phyloP scores from a whole-genome alignment of 2,113 vertebrate species.

The Origma solitaria region DNA sequence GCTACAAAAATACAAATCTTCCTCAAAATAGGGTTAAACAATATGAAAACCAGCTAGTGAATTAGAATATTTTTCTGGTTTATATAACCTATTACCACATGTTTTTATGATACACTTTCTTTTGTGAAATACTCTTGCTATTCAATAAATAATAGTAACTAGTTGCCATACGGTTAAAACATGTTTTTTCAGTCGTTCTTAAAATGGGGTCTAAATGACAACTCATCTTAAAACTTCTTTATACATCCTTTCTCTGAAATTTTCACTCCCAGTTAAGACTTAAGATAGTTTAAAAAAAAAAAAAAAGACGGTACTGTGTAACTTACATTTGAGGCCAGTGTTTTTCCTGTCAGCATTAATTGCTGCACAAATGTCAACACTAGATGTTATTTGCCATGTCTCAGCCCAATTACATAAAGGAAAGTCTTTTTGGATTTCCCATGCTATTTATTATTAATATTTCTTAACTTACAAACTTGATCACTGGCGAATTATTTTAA shows the following conservation, averaged over 20 bases:
- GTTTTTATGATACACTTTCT: neutral
- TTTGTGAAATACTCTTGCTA: neutral
- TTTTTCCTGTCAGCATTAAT: neutral
- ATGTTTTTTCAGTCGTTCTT: neutral
- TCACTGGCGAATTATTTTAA: neutral
- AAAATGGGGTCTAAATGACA: rapidly evolving
- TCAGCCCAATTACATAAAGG: neutral
- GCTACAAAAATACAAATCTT: neutral
- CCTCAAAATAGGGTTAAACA: neutral
- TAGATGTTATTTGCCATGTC: neutral
- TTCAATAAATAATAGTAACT: neutral
- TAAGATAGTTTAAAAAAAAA: neutral
- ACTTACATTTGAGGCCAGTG: neutral
- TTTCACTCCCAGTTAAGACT: neutral
- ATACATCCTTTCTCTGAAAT: neutral
- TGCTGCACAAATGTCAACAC: neutral
- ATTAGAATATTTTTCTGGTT: neutral
- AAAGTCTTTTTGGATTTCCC: neutral
- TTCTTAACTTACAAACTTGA: neutral
- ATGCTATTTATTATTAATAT: neutral
- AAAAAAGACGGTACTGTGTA: rapidly evolving
- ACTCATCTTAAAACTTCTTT: neutral
- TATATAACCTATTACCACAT: neutral
- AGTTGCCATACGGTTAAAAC: neutral
- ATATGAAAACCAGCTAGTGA: neutral